These are phyloP conservation scores for Scalopus aquaticus DNA, from an alignment of 2,113 vertebrate species.

Conservation along the genomic window DNA sequence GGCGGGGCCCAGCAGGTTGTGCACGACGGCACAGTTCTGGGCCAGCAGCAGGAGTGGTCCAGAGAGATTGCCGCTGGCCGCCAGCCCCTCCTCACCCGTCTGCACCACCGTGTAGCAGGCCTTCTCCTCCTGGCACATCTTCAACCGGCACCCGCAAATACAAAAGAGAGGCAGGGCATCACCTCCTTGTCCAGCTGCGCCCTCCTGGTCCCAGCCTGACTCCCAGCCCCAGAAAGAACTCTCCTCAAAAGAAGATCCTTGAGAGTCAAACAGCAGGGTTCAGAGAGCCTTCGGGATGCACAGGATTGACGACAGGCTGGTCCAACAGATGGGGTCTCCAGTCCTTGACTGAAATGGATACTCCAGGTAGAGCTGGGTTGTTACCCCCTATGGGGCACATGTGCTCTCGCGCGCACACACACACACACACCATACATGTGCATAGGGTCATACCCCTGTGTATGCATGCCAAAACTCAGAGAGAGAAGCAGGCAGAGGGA, in stretches of 20 bases:
- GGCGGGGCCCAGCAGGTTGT: slow-evolving; percentile 96
- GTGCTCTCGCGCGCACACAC: accelerated
- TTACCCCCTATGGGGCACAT: neutral
- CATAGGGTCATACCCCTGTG: neutral
- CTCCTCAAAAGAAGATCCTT: neutral
- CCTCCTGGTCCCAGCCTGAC: neutral
- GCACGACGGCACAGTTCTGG: slow-evolving; percentile 95
- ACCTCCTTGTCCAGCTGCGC: slow-evolving; percentile 63
- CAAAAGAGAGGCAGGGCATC: slow-evolving; percentile 85
- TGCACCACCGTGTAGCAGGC: slow-evolving; percentile 94
- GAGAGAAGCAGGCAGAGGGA: neutral
- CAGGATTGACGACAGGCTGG: neutral
- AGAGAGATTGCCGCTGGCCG: slow-evolving; percentile 86
- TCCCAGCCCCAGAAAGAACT: neutral
- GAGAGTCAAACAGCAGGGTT: neutral
- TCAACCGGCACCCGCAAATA: slow-evolving; percentile 86
- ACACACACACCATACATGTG: neutral
- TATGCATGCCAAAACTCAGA: neutral
- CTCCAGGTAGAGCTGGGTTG: neutral
- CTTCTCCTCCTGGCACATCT: slow-evolving; percentile 94
- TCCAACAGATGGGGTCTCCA: neutral
- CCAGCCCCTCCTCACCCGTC: slow-evolving; percentile 91
- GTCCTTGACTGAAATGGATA: neutral
- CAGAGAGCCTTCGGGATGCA: neutral
- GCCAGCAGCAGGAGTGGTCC: slow-evolving; percentile 93